Base-by-base conservation (phyloP, 2,888 invertebrate species). In the Eretmocerus hayati region DNA sequence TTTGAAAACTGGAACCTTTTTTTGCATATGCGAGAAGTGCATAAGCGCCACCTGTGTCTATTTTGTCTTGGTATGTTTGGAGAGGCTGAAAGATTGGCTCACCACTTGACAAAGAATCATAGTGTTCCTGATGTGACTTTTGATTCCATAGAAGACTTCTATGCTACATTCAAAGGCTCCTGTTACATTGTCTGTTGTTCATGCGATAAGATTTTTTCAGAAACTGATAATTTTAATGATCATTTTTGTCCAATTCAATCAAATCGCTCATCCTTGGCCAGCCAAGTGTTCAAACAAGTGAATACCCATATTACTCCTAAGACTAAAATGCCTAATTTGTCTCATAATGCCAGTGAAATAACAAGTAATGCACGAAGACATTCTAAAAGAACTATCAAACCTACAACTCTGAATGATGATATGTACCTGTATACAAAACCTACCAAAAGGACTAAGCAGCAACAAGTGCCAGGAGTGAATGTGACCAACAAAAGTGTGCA, bases 1-100 rank as follows among this genome's bases (percentile, higher is more conserved):
- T 89, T 87, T 73, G 87, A 89, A 71, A 86, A 87, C 62, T 89
- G 88, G 87, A 87, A 88, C 72, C 76, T 90, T 51, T 90, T 89
- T 66, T 71, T 87, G 38, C 90, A 90, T 61, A 89, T 90, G 82
- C 78, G 85, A 45, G 87, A 89, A 63, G 81, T 84, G 49, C 90
- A 91, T 68, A 82, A 83, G 59, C 79, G 87, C 45, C 86, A 84
- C 64, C 85, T 89, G 59, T 91, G 90, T 67, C 74, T 90, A 43
- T 87, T 85, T 72, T 90, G 90, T 67, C 76, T 89, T 54, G 86
- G 87, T 42, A 84, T 89, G 79, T 90, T 89, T 73, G 83, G 84
- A 26, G 82, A 83, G 60, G 84, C 87, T 8, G 87, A 88, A 60
- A 85, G 86, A 62, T 72, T 91, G 33, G 83, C 87, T 36, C 75